Evolutionary conservation across 2,888 invertebrate genomes (phyloP).

Genomic region (Heterodera filipjevi): DNA sequence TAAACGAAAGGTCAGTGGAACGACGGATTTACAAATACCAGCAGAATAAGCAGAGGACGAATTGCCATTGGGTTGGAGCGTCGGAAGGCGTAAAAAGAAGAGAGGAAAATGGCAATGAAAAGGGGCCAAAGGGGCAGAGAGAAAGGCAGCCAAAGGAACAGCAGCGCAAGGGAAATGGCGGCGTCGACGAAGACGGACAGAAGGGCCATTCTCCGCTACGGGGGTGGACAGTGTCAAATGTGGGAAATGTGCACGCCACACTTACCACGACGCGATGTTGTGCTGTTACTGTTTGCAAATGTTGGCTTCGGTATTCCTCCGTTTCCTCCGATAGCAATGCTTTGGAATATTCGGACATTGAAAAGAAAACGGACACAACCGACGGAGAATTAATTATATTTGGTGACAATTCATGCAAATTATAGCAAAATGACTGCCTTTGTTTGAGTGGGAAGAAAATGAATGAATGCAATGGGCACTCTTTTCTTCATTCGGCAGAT

Average conservation of each 20-base stretch:
- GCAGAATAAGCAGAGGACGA: slow-evolving; percentile 28
- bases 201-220: slow-evolving; percentile 9
- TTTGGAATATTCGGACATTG: background rate
- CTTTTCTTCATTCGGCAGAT: background rate
- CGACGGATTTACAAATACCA: background rate
- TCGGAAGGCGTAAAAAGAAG: slow-evolving; percentile 30
- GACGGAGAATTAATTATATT: background rate
- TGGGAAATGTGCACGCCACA: background rate
- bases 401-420: background rate
- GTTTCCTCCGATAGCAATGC: background rate
- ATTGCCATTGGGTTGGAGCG: slow-evolving; percentile 30
- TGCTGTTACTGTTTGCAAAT: background rate
- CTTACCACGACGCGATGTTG: background rate
- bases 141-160: slow-evolving; percentile 27
- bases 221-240: background rate
- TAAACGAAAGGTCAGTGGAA: background rate
- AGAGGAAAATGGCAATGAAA: slow-evolving; percentile 14
- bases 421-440: background rate
- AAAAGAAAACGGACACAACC: background rate
- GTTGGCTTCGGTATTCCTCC: background rate
- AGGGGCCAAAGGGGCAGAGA: slow-evolving; percentile 32
- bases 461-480: background rate
- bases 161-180: slow-evolving; percentile 10
- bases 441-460: background rate
- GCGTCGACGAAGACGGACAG: slow-evolving; percentile 19